Evolutionary conservation across 2,113 vertebrate genomes (phyloP).

Genomic region (Antechinus flavipes): DNA sequence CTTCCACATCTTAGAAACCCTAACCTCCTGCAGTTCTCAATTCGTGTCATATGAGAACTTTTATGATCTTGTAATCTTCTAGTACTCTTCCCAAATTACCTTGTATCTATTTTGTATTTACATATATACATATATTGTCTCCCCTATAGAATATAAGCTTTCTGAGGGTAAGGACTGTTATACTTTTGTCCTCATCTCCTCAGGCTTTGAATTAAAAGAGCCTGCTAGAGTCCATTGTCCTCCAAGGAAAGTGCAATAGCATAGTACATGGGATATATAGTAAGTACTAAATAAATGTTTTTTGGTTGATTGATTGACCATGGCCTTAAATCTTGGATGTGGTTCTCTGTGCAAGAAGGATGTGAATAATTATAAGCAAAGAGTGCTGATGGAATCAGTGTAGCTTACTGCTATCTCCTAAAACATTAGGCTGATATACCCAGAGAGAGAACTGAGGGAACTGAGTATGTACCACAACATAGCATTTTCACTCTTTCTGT

Average conservation of each 20-base stretch:
- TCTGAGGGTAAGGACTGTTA: background rate
- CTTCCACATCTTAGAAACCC: background rate
- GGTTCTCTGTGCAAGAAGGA: slow-evolving; percentile 2
- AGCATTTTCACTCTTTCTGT: no score
- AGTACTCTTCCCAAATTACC: background rate
- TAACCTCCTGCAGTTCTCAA: background rate
- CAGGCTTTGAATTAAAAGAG: background rate
- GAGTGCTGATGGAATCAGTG: background rate
- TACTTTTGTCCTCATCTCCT: background rate
- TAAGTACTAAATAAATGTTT: background rate
- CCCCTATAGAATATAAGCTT: background rate
- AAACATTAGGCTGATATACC: background rate
- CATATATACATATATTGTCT: background rate
- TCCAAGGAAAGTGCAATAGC: background rate
- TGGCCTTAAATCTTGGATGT: background rate
- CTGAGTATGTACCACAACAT: no score
- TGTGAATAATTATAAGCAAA: background rate
- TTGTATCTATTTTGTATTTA: background rate
- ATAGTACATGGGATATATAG: slow-evolving; percentile 27
- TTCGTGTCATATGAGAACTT: background rate
- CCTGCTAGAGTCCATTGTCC: background rate
- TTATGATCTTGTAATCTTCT: background rate
- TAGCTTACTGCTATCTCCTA: background rate
- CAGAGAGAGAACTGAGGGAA: no score
- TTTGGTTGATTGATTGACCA: background rate